Percentiles rank a stretch among this genome's conserved stretches.
These are phyloP conservation scores for Apostichopus californicus DNA, from an alignment of 35 echinoderm and acorn worm genomes.

Conservation along the genomic window DNA sequence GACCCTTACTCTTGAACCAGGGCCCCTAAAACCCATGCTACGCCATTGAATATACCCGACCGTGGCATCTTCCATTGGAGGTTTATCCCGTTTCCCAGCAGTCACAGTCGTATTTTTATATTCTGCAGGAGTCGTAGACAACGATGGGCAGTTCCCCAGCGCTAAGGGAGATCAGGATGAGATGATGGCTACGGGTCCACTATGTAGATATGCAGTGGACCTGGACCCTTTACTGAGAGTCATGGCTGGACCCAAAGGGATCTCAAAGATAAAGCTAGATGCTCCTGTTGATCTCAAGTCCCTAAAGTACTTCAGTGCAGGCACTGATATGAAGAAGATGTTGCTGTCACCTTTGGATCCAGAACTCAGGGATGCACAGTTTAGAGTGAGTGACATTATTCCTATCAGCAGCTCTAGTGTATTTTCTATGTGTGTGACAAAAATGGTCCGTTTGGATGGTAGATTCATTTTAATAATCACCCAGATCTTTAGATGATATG, in stretches of 20 bases:
- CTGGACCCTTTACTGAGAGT: conserved; percentile 73
- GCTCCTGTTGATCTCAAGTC: conserved; percentile 69
- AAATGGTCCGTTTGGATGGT: no score
- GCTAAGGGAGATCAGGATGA: conserved; percentile 45
- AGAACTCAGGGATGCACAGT: conserved; percentile 71
- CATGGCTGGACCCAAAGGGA: conserved; percentile 81
- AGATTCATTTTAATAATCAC: background rate
- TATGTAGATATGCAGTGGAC: conserved; percentile 85
- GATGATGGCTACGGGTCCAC: conserved; percentile 76
- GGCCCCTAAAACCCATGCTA: no score
- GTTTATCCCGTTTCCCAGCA: no score
- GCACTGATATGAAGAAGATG: conserved; percentile 54
- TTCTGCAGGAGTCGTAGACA: conserved; percentile 68
- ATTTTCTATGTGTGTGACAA: no score
- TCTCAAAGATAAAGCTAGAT: conserved; percentile 69
- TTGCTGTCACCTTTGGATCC: conserved; percentile 72
- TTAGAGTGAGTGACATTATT: conserved; percentile 59
- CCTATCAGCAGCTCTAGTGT: no score
- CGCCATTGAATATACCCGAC: no score
- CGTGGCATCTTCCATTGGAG: no score
- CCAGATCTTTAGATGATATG: no score
- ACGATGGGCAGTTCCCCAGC: conserved; percentile 83
- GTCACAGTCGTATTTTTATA: no score
- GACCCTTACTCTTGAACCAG: no score
- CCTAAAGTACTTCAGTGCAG: conserved; percentile 81